Evolutionary conservation across 2,113 vertebrate species (phyloP).

Genomic region (Melanerpes formicivorus): DNA sequence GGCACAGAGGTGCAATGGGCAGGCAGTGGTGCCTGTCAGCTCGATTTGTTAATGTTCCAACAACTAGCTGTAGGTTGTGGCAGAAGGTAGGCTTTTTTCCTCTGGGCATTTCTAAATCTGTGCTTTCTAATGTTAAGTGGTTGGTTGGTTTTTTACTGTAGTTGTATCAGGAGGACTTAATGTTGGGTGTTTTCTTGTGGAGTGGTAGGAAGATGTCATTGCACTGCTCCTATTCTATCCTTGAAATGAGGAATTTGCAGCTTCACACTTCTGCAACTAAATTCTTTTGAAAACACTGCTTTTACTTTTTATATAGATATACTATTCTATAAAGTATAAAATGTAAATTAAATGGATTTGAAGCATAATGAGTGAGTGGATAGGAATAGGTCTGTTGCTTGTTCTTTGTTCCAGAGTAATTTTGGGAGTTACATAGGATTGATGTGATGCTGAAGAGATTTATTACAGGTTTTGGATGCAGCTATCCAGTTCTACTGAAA

Average conservation of each 20-base stretch:
- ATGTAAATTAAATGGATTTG: too few relatives aligned
- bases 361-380: too few relatives aligned
- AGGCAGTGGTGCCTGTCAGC: not conserved
- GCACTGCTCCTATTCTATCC: not conserved
- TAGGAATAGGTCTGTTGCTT: too few relatives aligned
- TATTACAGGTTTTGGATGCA: too few relatives aligned
- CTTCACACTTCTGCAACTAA: not conserved
- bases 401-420: too few relatives aligned
- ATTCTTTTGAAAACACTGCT: too few relatives aligned
- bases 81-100: not conserved
- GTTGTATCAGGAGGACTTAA: not conserved
- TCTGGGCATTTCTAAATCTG: not conserved
- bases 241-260: not conserved
- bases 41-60: not conserved
- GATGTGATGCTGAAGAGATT: too few relatives aligned
- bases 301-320: too few relatives aligned
- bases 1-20: not conserved
- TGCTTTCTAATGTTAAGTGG: not conserved
- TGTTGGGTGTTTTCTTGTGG: not conserved
- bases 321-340: too few relatives aligned
- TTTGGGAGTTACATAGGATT: too few relatives aligned
- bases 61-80: not conserved
- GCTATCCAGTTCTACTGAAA: too few relatives aligned
- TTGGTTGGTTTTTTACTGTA: not conserved
- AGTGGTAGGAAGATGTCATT: not conserved